Base-by-base conservation (phyloP, 2,797 vertebrate genomes). In the Petrocephalus sullivani region DNA sequence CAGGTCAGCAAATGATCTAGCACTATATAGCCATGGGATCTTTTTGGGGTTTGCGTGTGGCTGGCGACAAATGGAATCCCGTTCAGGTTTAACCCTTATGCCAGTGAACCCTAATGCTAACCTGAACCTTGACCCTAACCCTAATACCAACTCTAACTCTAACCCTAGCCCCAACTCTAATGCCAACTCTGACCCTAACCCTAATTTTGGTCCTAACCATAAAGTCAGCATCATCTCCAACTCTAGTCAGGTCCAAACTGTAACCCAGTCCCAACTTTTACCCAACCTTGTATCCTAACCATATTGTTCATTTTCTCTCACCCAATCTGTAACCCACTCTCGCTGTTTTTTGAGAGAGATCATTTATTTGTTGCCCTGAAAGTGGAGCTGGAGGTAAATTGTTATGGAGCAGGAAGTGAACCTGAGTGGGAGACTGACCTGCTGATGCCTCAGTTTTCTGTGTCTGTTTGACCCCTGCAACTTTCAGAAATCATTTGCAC, bases 351-450 rank as follows among this genome's bases (percentile, higher is more conserved):
- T 49, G 91, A 86, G 87, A 89, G 89, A 93, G 92, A 88, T 91
- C 92, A 93, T 95, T 95, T 93, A 94, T 95, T 95, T 94, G 91
- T 91, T 92, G 91, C 92, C 94, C 94, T 95, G 95, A 95, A 94
- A 95, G 92, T 95, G 93, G 92, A 92, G 91, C 93, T 94, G 92
- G 93, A 94, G 92, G 95, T 94, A 91, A 94, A 92, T 95, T 94
- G 91, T 94, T 94, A 92, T 93, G 93, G 92, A 93, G 94, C 91
- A 95, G 94, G 93, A 95, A 95, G 96, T 95, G 94, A 81, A 81
- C 75, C 75, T 49, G 75, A 49, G 75, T 81, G 75, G 75, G 94
- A 93, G 54, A 90, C 91, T 88, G 90, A 90, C 91, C 87, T 89
- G 90, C 88, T 91, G 90, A 89, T 89, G n/a, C n/a, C 33, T 21